phyloP scores from a whole-genome alignment of 2,888 invertebrate species.

The Lymantria monacha region DNA sequence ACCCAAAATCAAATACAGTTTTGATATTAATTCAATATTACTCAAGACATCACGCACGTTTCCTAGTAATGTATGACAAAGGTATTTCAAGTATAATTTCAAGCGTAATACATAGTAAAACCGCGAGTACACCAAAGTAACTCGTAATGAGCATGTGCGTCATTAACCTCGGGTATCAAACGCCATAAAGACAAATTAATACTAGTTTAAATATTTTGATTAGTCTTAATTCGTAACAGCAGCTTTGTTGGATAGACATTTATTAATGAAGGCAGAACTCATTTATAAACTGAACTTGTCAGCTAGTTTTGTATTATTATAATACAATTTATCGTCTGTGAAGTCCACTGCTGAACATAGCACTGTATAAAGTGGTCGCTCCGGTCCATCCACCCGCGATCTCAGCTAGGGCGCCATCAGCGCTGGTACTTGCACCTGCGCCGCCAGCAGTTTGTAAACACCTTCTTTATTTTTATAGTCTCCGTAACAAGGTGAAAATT shows the following conservation, averaged over 20 bases:
- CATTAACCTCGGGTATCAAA: neutral
- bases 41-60: conserved; percentile 14
- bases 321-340: neutral
- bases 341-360: too few relatives aligned
- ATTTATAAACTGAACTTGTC: neutral
- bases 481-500: too few relatives aligned
- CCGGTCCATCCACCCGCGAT: too few relatives aligned
- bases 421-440: too few relatives aligned
- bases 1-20: neutral
- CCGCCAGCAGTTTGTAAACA: too few relatives aligned
- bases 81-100: conserved; percentile 4
- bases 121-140: neutral
- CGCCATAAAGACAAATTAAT: neutral
- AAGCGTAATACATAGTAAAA: neutral
- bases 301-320: neutral
- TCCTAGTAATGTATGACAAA: conserved; percentile 14
- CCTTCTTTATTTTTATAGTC: too few relatives aligned
- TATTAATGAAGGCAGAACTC: neutral
- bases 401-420: too few relatives aligned
- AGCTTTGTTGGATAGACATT: neutral
- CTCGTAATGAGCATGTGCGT: neutral
- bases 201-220: conserved; percentile 1
- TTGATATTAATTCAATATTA: too few relatives aligned
- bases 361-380: too few relatives aligned
- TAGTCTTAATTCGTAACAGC: neutral